These are phyloP conservation scores for Platycheirus albimanus DNA, from an alignment of 2,888 invertebrate genomes.

Conservation along the genomic window DNA sequence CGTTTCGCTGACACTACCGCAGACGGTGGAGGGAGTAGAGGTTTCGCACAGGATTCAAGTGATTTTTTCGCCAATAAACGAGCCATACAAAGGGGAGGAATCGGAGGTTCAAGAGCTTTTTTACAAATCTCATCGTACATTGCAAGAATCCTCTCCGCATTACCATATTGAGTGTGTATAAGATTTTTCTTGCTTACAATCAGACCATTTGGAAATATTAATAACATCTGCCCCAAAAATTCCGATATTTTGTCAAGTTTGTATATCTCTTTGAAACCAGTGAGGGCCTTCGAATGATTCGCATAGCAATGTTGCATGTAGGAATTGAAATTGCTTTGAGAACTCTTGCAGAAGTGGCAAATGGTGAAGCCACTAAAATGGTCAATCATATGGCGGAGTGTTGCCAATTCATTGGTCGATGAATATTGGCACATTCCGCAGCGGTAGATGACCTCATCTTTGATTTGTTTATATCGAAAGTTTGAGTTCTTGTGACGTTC, in stretches of 20 bases:
- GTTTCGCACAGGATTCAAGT: slow-evolving; percentile 60
- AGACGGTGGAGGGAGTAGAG: slow-evolving; percentile 42
- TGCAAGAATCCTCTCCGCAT: slow-evolving; percentile 72
- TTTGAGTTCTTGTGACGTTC: slow-evolving; percentile 73
- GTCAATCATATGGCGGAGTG: slow-evolving; percentile 82
- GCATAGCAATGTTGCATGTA: slow-evolving; percentile 79
- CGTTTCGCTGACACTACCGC: slow-evolving; percentile 48
- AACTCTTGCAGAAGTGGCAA: slow-evolving; percentile 76
- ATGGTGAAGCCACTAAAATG: slow-evolving; percentile 77
- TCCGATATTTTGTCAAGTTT: slow-evolving; percentile 71
- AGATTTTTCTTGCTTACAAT: slow-evolving; percentile 78
- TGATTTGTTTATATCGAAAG: slow-evolving; percentile 77
- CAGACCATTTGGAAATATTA: slow-evolving; percentile 80
- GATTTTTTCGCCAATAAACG: slow-evolving; percentile 76
- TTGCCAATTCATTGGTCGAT: slow-evolving; percentile 78
- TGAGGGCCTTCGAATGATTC: slow-evolving; percentile 75
- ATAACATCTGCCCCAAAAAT: slow-evolving; percentile 76
- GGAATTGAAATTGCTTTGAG: slow-evolving; percentile 75
- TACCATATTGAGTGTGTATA: slow-evolving; percentile 74
- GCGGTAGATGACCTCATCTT: slow-evolving; percentile 81
- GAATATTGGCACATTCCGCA: slow-evolving; percentile 83
- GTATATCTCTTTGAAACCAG: slow-evolving; percentile 75
- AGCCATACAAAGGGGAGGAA: slow-evolving; percentile 77
- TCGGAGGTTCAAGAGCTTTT: slow-evolving; percentile 77
- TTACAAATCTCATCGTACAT: slow-evolving; percentile 77